These are phyloP conservation scores for Burhinus oedicnemus DNA, from an alignment of 2,113 vertebrate species.

Conservation along the genomic window DNA sequence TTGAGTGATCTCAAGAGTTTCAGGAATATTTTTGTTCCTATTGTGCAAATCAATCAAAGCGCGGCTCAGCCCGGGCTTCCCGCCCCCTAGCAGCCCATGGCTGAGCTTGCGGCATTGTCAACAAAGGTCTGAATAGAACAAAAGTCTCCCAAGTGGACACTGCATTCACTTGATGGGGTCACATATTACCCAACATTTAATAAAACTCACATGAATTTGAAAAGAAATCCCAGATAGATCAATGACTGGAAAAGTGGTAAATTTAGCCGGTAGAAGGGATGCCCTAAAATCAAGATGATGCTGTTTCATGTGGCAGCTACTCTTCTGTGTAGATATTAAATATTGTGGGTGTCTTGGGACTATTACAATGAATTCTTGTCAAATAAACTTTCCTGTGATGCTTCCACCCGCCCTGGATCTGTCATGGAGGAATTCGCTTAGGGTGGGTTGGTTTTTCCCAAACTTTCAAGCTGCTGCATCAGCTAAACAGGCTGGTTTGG, in stretches of 20 bases:
- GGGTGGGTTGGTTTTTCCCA: background rate
- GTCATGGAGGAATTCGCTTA: background rate
- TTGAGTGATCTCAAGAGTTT: conserved; percentile 58
- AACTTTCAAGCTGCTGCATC: background rate
- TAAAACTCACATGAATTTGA: conserved; percentile 52
- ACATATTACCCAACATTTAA: conserved; percentile 49
- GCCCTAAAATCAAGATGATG: background rate
- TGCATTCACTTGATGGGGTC: conserved; percentile 40
- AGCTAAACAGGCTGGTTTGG: background rate
- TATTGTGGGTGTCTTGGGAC: background rate
- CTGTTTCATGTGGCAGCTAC: background rate
- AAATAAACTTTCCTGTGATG: conserved; percentile 1
- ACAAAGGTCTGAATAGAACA: conserved; percentile 51
- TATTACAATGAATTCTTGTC: background rate
- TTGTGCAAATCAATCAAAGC: conserved; percentile 65
- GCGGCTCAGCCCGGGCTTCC: background rate
- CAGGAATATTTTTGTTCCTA: conserved; percentile 64
- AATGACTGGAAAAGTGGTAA: background rate
- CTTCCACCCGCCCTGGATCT: background rate
- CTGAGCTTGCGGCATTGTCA: conserved; percentile 7
- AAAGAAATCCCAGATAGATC: conserved; percentile 5
- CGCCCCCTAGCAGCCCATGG: background rate
- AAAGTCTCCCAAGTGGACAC: conserved; percentile 53
- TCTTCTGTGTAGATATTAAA: background rate
- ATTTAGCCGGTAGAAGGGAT: background rate